Base-by-base conservation (phyloP, 2,113 vertebrate species). In the Castor canadensis region DNA sequence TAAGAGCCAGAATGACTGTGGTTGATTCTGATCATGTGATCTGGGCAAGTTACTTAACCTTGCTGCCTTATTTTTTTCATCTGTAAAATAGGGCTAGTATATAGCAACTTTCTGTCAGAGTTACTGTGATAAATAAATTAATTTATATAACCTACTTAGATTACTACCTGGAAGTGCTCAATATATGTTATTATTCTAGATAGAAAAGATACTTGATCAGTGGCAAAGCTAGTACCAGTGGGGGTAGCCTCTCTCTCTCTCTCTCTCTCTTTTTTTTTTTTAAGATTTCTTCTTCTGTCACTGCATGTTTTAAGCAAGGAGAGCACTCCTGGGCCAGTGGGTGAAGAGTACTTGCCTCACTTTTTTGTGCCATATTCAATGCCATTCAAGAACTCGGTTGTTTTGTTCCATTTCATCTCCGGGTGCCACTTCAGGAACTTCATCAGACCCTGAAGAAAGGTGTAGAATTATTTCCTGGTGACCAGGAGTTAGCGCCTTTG, bases 1-100 rank as follows among this genome's bases (percentile, higher is more conserved):
- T 19, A 56, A 73, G 91, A 19, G 38, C 47, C 77, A 35, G 67
- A 49, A 85, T 43, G 45, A n/a, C 17, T 52, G 30, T 10, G 49
- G 24, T 40, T 52, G 45, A 40, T 26, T 38, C 22, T 82, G 43
- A 20, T 84, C 71, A 47, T 2, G 19, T 92, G 94, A 76, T 13
- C 20, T 17, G 4, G 43, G 35, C 26, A 66, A 62, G 24, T 26
- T 72, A 67, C 35, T 54, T 47, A n/a, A 24, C 22, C 71, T 87
- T 75, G 38, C 77, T 73, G 71, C 52, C 73, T 95, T 52, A 30
- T 43, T 62, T 77, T 93, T 84, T 54, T 62, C 49, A 79, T 69
- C 81, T 96, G 75, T 17, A 94, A 88, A 90, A 79, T 58, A 64
- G 49, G 58, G 35, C 82, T 60, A 40, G 38, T 73, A 88, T 66